Percentiles rank a stretch among this genome's conserved stretches.
Evolutionary conservation across 2,113 vertebrate genomes (phyloP).

Genomic region (Phalacrocorax brasilianus): DNA sequence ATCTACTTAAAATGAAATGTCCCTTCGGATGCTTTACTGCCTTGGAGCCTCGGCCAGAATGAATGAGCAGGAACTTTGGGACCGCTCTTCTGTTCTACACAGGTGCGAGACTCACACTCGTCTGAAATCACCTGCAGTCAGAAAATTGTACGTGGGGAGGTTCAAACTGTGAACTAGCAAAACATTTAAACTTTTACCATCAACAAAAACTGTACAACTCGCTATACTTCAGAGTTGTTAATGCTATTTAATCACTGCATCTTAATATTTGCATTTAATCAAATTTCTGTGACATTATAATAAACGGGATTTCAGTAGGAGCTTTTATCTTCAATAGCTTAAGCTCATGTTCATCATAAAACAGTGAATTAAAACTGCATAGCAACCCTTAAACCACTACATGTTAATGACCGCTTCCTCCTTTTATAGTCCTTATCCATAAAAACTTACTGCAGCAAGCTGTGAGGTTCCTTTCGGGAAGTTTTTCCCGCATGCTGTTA

Average conservation of each 20-base stretch:
- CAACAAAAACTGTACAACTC: neutral
- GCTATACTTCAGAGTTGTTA: neutral
- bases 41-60: neutral
- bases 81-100: neutral
- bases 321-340: neutral
- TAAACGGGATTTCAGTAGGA: neutral
- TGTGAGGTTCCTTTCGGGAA: neutral
- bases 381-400: too few species aligned
- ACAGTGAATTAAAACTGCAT: accelerated
- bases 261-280: neutral
- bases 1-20: neutral
- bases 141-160: neutral
- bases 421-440: neutral
- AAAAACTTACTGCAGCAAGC: neutral
- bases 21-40: neutral
- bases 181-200: neutral
- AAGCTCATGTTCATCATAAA: neutral
- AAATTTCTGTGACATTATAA: neutral
- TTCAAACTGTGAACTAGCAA: neutral
- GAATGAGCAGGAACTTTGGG: neutral
- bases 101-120: neutral
- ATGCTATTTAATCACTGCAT: neutral
- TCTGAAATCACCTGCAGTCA: neutral
- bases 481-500: neutral
- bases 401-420: neutral